Base-by-base conservation (phyloP, 92 coral and sea anemone genomes). In the Hydrozoanthus gracilis region DNA sequence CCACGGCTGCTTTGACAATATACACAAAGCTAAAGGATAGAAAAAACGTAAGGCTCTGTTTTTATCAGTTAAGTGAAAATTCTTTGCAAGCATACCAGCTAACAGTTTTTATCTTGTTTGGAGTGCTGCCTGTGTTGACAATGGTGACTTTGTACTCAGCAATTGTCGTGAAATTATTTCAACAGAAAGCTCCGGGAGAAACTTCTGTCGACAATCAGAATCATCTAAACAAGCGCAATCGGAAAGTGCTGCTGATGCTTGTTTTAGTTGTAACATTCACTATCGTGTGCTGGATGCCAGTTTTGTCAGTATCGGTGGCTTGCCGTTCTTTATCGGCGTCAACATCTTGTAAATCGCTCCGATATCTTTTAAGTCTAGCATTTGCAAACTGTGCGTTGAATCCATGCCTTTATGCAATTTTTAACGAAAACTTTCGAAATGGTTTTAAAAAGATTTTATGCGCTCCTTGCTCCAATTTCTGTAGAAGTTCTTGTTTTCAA, bases 281-380 rank as follows among this genome's bases (percentile, higher is more conserved):
- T 27, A 86, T 90, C 13, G 39, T 87, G 2, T 89, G 92, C 50
- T 89, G 93, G 82, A 79, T 93, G 50, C 94, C 96, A 64, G 15
- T 14, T 64, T 13, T 64, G 4, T 64, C 69, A 64, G 69, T 64
- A 5, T 64, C 17, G 8, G 17, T 7, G 2, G 18, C 39, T 27
- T 27, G 8, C 17, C 5, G 69, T 64, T 17, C 17, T 64, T 15
- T 13, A 4, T 7, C 69, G 18, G 18, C 15, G 0, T 17, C 7
- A 8, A 14, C 17, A 7, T 64, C 17, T 13, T 27, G 8, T 3
- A 6, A 27, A 27, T 27, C 39, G 39, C 39, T 27, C 39, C 39
- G 39, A 27, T 27, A 27, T 27, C 39, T 27, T 27, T 27, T 2
- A 27, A 27, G 15, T 64, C 18, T 64, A 64, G 69, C 69, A 14